Evolutionary conservation across 2,113 vertebrate genomes (phyloP).

Genomic region (Pelusios castaneus): DNA sequence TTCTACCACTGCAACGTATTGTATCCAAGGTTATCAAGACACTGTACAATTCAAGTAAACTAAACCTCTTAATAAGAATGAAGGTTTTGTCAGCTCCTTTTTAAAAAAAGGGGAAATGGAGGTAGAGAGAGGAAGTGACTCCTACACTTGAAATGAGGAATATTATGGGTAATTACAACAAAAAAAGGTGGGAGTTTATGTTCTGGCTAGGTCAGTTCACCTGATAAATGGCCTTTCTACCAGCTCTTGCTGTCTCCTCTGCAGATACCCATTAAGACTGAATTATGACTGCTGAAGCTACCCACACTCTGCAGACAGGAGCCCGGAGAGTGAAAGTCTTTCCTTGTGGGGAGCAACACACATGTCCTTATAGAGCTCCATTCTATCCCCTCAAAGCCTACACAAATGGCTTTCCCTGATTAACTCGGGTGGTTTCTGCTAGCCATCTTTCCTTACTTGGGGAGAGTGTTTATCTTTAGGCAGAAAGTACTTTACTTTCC

Average conservation of each 20-base stretch:
- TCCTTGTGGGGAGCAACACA: no score
- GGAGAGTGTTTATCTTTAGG: background rate
- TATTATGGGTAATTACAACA: background rate
- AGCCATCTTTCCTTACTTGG: background rate
- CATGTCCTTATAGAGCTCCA: no score
- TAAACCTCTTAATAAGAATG: background rate
- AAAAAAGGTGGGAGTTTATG: background rate
- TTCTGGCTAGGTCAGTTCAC: background rate
- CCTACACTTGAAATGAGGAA: background rate
- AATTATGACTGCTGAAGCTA: background rate
- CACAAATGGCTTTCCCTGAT: background rate
- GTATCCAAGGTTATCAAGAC: no score
- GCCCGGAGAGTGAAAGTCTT: background rate
- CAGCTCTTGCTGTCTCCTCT: background rate
- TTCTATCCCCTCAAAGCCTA: background rate
- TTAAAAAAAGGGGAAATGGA: background rate
- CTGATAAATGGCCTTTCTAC: background rate
- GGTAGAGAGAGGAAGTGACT: background rate
- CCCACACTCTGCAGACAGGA: background rate
- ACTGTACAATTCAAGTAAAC: no score
- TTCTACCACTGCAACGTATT: background rate
- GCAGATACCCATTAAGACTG: background rate
- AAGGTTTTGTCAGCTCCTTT: background rate
- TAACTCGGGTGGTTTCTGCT: background rate
- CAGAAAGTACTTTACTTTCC: fast-evolving